These are phyloP conservation scores for Strix aluco DNA, from an alignment of 2,113 vertebrate species.

Conservation along the genomic window DNA sequence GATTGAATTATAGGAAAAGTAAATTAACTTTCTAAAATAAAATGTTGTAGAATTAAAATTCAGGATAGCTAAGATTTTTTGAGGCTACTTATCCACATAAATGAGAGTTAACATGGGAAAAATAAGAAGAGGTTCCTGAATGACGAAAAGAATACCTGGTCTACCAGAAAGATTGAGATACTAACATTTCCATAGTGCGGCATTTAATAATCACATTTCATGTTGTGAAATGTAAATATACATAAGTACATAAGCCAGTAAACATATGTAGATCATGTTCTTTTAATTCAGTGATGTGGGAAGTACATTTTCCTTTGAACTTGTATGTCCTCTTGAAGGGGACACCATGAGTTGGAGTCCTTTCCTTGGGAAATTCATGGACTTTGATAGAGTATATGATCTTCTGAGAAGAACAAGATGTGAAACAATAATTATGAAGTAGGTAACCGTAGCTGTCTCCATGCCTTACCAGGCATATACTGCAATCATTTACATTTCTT, in stretches of 20 bases:
- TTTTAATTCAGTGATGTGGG: background rate
- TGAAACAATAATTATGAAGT: background rate
- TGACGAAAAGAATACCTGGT: background rate
- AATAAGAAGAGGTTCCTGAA: background rate
- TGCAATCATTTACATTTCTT: background rate
- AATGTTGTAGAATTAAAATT: background rate
- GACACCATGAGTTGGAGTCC: background rate
- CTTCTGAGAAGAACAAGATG: background rate
- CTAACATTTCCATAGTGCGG: background rate
- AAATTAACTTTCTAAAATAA: background rate
- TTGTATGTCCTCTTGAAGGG: background rate
- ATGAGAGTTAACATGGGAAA: background rate
- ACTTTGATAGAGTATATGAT: background rate
- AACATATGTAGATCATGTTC: background rate
- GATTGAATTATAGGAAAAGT: background rate
- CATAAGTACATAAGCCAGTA: background rate
- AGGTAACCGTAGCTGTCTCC: background rate
- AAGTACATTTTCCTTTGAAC: background rate
- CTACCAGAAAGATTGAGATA: background rate
- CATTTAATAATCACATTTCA: background rate
- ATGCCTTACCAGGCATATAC: background rate
- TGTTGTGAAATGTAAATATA: background rate
- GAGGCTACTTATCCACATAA: background rate
- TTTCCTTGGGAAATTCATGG: background rate
- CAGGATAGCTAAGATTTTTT: background rate